Base-by-base conservation (phyloP, 2,888 invertebrate genomes). In the Lasius fuliginosus region DNA sequence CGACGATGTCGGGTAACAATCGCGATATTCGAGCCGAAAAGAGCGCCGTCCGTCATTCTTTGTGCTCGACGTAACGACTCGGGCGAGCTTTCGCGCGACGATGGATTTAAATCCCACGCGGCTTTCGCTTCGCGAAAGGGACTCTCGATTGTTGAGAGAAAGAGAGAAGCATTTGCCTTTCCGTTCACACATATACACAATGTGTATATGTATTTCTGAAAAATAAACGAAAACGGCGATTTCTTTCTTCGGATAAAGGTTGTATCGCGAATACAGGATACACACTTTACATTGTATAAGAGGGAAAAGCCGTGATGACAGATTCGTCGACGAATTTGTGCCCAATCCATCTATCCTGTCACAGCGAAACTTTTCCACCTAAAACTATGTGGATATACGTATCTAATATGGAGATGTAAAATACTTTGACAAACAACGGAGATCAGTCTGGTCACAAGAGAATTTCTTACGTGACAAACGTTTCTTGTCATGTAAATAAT, bases 1-100 rank as follows among this genome's bases (percentile, higher is more conserved):
- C 36, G 65, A 60, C 69, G 56, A 15, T 42, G 68, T 77, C 77
- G 79, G 36, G 79, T 81, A 71, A 71, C 79, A 81, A 81, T 81
- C 71, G 71, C 79, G 79, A 81, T 71, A 71, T 81, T 36, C 71
- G 71, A 71, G 46, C 60, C 71, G 71, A 62, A 71, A 81, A 81
- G 79, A 60, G 60, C 71, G 36, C 62, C 71, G 71, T 81, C n/a
- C 79, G 79, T 81, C 69, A 81, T 71, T 81, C 71, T 71, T 71
- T 71, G 79, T 62, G 60, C 27, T 46, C 46, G 36, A 46, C 23
- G 69, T 60, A 69, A 69, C 79, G 69, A 60, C 46, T 81, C 62
- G 60, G 40, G 36, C 64, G 64, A 49, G 49, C 36, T 58, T 58
- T 58, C 60, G 79, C 69, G 33, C 60, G 46, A 60, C 69, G 79